phyloP scores from a whole-genome alignment of 2,888 invertebrate species.

The Lycocerus yunnanus region DNA sequence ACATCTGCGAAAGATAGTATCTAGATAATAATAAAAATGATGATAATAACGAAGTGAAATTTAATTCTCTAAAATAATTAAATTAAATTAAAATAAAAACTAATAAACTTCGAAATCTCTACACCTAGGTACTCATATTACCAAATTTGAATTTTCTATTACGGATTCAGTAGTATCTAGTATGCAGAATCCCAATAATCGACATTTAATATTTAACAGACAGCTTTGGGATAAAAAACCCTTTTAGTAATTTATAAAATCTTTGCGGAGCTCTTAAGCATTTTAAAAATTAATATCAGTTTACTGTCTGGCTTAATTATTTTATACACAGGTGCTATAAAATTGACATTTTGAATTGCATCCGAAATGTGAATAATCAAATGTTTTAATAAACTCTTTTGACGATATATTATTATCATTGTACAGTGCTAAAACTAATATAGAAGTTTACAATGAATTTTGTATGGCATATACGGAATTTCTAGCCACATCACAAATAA shows the following conservation, averaged over 20 bases:
- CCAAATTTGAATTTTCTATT: not conserved
- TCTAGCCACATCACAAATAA: no score
- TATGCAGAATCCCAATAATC: constrained; percentile 7
- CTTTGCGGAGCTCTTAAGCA: constrained; percentile 26
- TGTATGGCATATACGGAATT: no score
- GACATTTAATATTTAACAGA: constrained; percentile 16
- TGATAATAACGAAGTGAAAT: no score
- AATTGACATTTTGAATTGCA: not conserved
- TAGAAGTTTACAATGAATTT: no score
- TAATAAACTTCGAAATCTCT: no score
- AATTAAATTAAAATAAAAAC: no score
- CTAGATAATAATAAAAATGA: no score
- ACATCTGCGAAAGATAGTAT: no score
- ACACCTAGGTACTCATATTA: not conserved
- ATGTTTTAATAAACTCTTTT: not conserved
- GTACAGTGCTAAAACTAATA: no score
- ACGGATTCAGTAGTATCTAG: not conserved
- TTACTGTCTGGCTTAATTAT: constrained; percentile 2
- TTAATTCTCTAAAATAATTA: no score
- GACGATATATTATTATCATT: no score
- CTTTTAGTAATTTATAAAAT: constrained; percentile 26
- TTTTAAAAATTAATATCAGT: constrained; percentile 24
- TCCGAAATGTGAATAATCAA: not conserved
- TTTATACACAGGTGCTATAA: not conserved
- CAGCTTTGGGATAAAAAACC: constrained; percentile 21